phyloP scores from a whole-genome alignment of 2,888 invertebrate species.

The Melinopterus prodromus region DNA sequence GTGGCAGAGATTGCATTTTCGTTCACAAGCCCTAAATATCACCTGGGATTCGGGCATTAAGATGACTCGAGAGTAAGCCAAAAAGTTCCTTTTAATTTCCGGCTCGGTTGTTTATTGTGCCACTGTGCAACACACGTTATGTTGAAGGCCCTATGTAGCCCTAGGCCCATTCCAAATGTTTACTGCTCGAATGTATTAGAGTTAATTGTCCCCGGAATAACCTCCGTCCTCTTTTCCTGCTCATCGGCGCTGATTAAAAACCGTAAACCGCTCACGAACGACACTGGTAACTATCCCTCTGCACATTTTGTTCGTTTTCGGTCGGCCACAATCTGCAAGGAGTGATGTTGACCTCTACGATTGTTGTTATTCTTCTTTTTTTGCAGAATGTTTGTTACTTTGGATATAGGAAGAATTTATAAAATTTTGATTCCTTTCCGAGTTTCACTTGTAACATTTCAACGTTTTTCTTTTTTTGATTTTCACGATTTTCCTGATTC shows the following conservation, averaged over 20 bases:
- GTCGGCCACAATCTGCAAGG: background rate
- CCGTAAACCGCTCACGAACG: constrained; percentile 4
- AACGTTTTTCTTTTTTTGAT: too few relatives aligned
- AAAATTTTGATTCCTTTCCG: too few relatives aligned
- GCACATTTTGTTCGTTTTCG: background rate
- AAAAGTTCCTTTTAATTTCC: background rate
- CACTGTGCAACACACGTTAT: background rate
- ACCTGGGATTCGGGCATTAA: background rate
- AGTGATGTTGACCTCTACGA: background rate
- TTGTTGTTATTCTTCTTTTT: background rate
- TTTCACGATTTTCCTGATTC: too few relatives aligned
- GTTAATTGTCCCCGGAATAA: background rate
- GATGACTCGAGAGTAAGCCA: background rate
- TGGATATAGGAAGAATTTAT: too few relatives aligned
- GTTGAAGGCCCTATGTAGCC: background rate
- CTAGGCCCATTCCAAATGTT: background rate
- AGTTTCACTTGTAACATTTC: too few relatives aligned
- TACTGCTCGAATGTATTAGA: background rate
- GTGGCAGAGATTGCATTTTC: too few relatives aligned
- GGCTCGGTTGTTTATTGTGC: background rate
- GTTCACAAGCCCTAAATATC: too few relatives aligned
- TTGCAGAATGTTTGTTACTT: background rate
- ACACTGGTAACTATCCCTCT: background rate
- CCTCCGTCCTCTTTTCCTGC: background rate
- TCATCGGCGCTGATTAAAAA: background rate